Conservation (phyloP, 2,797 vertebrate genomes). For the Antrozous pallidus region DNA sequence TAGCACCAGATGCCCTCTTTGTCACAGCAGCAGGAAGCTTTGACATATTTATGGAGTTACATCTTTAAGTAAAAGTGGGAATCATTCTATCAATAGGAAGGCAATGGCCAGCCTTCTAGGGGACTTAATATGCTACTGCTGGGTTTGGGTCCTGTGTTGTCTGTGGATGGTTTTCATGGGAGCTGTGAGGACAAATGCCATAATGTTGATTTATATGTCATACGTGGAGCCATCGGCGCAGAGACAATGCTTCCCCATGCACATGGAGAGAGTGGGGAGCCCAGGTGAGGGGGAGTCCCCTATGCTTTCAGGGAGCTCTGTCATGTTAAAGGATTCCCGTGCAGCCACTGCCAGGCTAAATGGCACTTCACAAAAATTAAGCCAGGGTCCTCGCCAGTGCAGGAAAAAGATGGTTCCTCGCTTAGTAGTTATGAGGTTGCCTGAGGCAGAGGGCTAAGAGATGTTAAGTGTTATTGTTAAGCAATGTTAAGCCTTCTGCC, state of each 20-base stretch:
- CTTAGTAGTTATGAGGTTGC: constrained; percentile 66
- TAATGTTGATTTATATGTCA: constrained; percentile 28
- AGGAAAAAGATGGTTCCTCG: constrained; percentile 70
- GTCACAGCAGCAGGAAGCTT: background rate
- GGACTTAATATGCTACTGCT: constrained; percentile 38
- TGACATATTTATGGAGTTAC: constrained; percentile 64
- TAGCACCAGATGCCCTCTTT: background rate
- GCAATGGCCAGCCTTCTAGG: constrained; percentile 40
- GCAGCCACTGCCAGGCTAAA: constrained; percentile 26
- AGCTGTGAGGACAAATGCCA: constrained; percentile 1
- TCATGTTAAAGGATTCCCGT: background rate
- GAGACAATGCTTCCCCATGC: background rate
- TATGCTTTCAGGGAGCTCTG: background rate
- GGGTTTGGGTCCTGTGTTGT: background rate
- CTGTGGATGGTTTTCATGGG: background rate
- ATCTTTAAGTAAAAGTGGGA: constrained; percentile 72
- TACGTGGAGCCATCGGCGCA: background rate
- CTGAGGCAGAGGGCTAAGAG: constrained; percentile 77
- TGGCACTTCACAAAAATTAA: constrained; percentile 32
- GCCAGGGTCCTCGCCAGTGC: background rate
- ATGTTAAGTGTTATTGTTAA: constrained; percentile 79
- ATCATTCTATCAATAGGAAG: constrained; percentile 27
- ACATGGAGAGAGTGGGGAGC: background rate
- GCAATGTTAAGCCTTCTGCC: constrained; percentile 77
- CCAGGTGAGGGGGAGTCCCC: background rate